A percentile compares a stretch with the other conserved stretches of the same genome.
phyloP scores from a whole-genome alignment of 2,113 vertebrate genomes.

The Ciconia boyciana region DNA sequence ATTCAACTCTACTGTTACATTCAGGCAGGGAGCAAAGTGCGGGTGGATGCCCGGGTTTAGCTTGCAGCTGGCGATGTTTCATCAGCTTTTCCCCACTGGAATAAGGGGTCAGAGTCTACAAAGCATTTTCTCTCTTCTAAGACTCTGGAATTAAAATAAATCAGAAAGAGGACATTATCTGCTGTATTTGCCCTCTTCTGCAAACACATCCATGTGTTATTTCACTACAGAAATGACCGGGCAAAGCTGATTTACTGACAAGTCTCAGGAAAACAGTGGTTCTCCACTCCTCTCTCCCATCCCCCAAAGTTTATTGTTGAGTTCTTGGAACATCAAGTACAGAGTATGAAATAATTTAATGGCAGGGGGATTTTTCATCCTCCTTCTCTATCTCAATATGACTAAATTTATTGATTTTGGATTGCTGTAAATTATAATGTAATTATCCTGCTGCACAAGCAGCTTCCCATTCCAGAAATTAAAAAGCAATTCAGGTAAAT shows the following conservation, averaged over 20 bases:
- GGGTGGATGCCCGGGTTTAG: rapidly evolving
- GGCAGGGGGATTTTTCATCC: conserved; percentile 19
- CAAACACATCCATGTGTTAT: not conserved
- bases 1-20: not conserved
- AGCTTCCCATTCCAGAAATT: conserved; percentile 77
- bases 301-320: conserved; percentile 18
- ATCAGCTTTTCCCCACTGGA: not conserved
- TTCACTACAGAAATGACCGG: not conserved
- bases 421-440: conserved; percentile 75
- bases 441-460: conserved; percentile 70
- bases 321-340: conserved; percentile 38
- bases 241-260: not conserved
- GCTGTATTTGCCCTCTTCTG: not conserved
- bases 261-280: not conserved
- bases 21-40: not conserved
- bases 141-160: not conserved
- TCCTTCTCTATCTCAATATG: conserved; percentile 50
- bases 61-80: not conserved
- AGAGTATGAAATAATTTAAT: conserved; percentile 55
- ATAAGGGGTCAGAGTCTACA: not conserved
- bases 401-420: conserved; percentile 75
- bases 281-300: not conserved
- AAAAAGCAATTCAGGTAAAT: conserved; percentile 81
- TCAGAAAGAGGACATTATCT: not conserved
- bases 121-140: not conserved